Evolutionary conservation across 1,140 invertebrate genomes (phyloP).

Genomic region (Helicoverpa armigera): DNA sequence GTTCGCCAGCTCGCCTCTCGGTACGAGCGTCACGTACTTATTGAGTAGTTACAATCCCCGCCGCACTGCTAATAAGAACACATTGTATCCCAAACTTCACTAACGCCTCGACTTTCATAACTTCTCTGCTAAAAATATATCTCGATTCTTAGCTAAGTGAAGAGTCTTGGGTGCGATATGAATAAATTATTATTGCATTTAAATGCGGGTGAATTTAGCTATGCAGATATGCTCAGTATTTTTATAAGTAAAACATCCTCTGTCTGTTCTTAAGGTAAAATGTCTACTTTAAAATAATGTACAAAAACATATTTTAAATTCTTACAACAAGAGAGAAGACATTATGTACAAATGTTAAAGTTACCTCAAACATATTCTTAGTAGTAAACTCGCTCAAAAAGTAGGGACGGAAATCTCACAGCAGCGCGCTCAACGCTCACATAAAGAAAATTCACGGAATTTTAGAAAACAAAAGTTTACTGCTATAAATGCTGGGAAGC

Average conservation of each 20-base stretch:
- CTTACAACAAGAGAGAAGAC: not conserved
- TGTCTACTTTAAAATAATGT: too few relatives aligned
- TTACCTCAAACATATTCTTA: conserved; percentile 8
- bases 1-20: not conserved
- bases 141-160: conserved; percentile 8
- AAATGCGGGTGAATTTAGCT: conserved; percentile 17
- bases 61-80: conserved; percentile 54
- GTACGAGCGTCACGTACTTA: conserved; percentile 56
- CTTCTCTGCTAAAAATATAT: conserved; percentile 21
- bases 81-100: conserved; percentile 29
- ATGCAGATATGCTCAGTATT: too few relatives aligned
- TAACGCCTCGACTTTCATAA: conserved; percentile 34
- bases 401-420: not conserved
- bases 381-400: conserved; percentile 15
- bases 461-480: conserved; percentile 38
- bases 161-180: conserved; percentile 4
- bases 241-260: too few relatives aligned
- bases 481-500: not conserved
- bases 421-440: not conserved
- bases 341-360: not conserved
- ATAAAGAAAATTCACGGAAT: conserved; percentile 24
- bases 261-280: too few relatives aligned
- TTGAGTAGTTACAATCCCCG: conserved; percentile 56
- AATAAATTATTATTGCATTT: conserved; percentile 29
- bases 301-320: not conserved